A percentile compares a stretch with the other conserved stretches of the same genome.
Conservation (phyloP, 2,888 invertebrate genomes). For the Torymus auratus region DNA sequence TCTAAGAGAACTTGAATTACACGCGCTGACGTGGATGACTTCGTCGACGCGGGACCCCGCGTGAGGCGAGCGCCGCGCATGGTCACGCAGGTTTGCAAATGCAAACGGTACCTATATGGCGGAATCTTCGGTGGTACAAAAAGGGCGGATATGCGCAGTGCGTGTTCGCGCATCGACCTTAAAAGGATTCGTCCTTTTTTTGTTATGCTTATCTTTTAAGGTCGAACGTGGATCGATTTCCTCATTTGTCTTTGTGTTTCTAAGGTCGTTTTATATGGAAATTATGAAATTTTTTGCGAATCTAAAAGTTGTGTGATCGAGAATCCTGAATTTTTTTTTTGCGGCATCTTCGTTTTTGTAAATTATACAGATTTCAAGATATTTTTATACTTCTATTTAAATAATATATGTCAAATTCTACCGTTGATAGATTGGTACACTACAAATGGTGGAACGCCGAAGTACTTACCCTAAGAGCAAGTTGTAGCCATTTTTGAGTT, state of each 20-base stretch:
- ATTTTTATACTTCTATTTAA: too few relatives aligned
- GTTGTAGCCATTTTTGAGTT: too few relatives aligned
- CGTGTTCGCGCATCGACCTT: slow-evolving; percentile 59
- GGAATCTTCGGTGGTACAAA: slow-evolving; percentile 3
- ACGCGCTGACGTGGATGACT: slow-evolving; percentile 68
- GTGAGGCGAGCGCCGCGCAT: neutral
- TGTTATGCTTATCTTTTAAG: slow-evolving; percentile 14
- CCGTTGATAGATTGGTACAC: too few relatives aligned
- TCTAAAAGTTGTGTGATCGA: too few relatives aligned
- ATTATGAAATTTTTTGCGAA: too few relatives aligned
- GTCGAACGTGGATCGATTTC: slow-evolving; percentile 18
- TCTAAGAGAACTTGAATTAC: slow-evolving; percentile 44
- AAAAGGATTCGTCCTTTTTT: slow-evolving; percentile 55
- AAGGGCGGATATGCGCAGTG: slow-evolving; percentile 53
- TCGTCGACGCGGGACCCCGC: slow-evolving; percentile 59
- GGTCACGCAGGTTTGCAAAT: slow-evolving; percentile 47
- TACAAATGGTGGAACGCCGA: too few relatives aligned
- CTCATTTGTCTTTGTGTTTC: neutral
- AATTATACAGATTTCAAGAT: too few relatives aligned
- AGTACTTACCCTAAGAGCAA: too few relatives aligned
- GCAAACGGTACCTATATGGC: slow-evolving; percentile 57
- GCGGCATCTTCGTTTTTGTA: too few relatives aligned
- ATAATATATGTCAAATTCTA: too few relatives aligned
- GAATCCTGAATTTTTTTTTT: too few relatives aligned
- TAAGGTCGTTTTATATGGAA: neutral